Percentiles rank a stretch among this genome's conserved stretches.
These are phyloP conservation scores for Meghimatium bilineatum DNA, from an alignment of 2,888 invertebrate species.

Conservation along the genomic window DNA sequence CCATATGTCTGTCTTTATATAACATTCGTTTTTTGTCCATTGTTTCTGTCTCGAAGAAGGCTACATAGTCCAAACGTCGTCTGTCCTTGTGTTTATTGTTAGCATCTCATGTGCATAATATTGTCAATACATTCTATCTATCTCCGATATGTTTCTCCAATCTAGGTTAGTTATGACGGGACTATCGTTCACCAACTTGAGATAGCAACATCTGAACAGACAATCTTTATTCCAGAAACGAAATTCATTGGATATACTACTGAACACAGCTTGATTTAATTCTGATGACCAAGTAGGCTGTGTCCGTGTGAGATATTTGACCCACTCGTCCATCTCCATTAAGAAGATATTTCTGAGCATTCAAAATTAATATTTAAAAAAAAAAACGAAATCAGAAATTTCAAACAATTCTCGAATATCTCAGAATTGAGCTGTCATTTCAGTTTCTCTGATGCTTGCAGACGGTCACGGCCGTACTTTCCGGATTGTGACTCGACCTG, in stretches of 20 bases:
- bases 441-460: conserved; percentile 45
- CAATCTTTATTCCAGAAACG: neutral
- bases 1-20: too few species aligned
- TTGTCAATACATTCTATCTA: too few species aligned
- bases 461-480: conserved; percentile 46
- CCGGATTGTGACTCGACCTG: conserved; percentile 47
- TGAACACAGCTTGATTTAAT: neutral
- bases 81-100: too few species aligned
- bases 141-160: too few species aligned
- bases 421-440: neutral
- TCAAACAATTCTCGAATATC: neutral
- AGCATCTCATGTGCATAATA: too few species aligned
- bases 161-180: too few species aligned
- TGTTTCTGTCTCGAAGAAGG: too few species aligned
- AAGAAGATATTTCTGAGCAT: neutral
- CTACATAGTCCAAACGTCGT: too few species aligned
- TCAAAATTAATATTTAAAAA: neutral
- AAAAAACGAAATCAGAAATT: neutral
- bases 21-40: too few species aligned
- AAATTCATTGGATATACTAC: neutral
- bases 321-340: neutral
- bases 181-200: too few species aligned
- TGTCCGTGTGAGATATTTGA: too few species aligned
- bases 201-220: too few species aligned
- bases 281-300: neutral